These are phyloP conservation scores for Papilio polytes DNA, from an alignment of 1,140 invertebrate genomes.

Conservation along the genomic window DNA sequence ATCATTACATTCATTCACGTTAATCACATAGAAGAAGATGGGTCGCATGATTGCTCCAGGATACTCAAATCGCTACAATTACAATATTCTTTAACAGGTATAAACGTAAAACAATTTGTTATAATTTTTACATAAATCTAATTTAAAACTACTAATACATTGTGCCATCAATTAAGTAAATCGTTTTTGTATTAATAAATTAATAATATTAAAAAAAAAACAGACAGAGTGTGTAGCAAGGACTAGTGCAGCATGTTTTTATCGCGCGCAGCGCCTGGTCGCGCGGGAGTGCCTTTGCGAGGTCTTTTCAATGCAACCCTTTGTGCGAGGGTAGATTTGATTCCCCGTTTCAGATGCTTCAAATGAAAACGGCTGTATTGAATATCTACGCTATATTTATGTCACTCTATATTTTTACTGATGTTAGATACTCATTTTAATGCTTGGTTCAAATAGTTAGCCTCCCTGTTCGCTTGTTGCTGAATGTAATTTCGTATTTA, in stretches of 20 bases:
- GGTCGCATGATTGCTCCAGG: no score
- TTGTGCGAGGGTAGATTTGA: slow-evolving; percentile 44
- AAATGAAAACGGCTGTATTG: slow-evolving; percentile 32
- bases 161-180: not conserved
- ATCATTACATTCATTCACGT: no score
- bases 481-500: not conserved
- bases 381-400: slow-evolving; percentile 15
- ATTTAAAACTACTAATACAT: not conserved
- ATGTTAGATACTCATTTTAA: not conserved
- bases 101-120: no score
- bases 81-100: no score
- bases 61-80: no score
- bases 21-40: no score
- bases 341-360: slow-evolving; percentile 40
- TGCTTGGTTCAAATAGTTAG: no score
- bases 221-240: not conserved
- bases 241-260: slow-evolving; percentile 15
- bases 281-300: slow-evolving; percentile 38
- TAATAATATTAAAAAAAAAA: not conserved
- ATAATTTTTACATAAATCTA: not conserved
- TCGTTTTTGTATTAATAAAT: no score
- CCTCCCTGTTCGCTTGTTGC: not conserved
- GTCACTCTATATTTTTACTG: not conserved
- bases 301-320: slow-evolving; percentile 42
- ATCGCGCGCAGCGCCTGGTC: slow-evolving; percentile 32